Conservation (phyloP, 2,888 invertebrate species). For the Thyatira batis region DNA sequence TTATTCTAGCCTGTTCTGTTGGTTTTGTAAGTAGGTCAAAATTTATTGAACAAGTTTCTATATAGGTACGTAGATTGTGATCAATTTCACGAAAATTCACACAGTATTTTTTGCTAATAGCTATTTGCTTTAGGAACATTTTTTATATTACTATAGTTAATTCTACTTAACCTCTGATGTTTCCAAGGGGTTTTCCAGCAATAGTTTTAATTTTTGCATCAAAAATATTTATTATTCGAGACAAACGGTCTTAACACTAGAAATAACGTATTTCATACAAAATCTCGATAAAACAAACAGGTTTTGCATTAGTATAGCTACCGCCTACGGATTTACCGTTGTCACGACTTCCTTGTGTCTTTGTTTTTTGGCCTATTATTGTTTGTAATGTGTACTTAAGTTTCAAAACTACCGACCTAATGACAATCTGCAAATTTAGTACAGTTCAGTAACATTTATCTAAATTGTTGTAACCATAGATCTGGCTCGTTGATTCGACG, state of each 20-base stretch:
- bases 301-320: not conserved
- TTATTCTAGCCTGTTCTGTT: not conserved
- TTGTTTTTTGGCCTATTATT: not conserved
- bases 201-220: not conserved
- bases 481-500: conserved; percentile 44
- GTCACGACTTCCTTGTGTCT: conserved; percentile 2
- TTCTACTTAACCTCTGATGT: not conserved
- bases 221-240: not conserved
- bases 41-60: not conserved
- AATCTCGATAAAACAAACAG: not conserved
- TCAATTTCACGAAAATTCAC: not conserved
- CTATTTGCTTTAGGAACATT: too few relatives aligned
- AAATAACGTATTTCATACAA: not conserved
- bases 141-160: not conserved
- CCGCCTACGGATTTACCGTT: not conserved
- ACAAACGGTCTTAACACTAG: conserved; percentile 3
- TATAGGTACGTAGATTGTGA: not conserved
- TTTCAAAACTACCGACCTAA: not conserved
- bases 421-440: conserved; percentile 27
- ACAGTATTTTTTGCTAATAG: not conserved
- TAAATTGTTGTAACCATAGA: conserved; percentile 39
- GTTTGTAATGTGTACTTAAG: not conserved
- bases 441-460: conserved; percentile 34
- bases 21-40: not conserved
- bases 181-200: not conserved